Evolutionary conservation across 2,888 invertebrate species (phyloP).

Genomic region (Osedax frankpressi): DNA sequence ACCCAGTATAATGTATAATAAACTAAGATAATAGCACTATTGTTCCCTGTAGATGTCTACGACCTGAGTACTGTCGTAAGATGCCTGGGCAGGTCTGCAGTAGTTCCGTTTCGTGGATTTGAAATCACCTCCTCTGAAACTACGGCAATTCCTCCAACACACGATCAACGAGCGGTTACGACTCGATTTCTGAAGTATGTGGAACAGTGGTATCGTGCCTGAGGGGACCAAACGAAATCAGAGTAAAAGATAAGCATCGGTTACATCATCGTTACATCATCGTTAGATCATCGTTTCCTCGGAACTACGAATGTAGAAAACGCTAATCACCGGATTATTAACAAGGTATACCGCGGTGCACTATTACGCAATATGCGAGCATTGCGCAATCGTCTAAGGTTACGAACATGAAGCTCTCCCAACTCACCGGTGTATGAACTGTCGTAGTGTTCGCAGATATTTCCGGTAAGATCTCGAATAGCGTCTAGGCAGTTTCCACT

Average conservation of each 20-base stretch:
- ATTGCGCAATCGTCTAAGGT: conserved; percentile 32
- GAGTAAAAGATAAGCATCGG: too few species aligned
- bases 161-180: conserved; percentile 29
- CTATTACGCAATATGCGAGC: conserved; percentile 23
- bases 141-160: conserved; percentile 8
- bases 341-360: too few species aligned
- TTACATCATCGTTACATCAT: not conserved
- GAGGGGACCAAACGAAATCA: too few species aligned
- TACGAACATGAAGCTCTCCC: conserved; percentile 35
- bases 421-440: conserved; percentile 21
- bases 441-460: conserved; percentile 36
- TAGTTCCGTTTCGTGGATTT: not conserved
- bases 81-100: not conserved
- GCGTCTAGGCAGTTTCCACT: conserved; percentile 35
- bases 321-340: too few species aligned
- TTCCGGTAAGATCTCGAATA: conserved; percentile 37
- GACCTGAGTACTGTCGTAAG: not conserved
- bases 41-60: too few species aligned
- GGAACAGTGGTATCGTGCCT: conserved; percentile 31
- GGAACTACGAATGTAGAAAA: too few species aligned
- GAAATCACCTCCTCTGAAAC: conserved; percentile 6
- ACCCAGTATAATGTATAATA: too few species aligned
- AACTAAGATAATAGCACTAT: too few species aligned
- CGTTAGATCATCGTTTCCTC: not conserved
- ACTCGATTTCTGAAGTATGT: conserved; percentile 35